Evolutionary conservation across 1,140 invertebrate species (phyloP).

Genomic region (Mizuhopecten yessoensis): DNA sequence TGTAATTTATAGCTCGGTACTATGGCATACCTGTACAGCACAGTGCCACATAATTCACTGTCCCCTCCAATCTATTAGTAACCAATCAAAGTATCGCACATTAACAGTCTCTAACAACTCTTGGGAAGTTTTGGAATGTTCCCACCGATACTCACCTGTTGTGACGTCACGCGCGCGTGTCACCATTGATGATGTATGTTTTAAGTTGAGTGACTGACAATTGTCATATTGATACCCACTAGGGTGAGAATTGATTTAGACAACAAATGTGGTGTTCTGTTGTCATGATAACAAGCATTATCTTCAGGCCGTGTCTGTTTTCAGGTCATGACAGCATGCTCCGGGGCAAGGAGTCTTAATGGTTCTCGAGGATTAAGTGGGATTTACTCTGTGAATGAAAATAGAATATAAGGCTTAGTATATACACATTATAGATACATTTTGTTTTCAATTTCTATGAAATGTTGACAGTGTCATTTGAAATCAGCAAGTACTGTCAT

Average conservation of each 20-base stretch:
- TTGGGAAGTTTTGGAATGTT: not conserved
- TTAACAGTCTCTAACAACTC: not conserved
- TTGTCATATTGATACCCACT: constrained; percentile 20
- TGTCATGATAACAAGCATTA: constrained; percentile 18
- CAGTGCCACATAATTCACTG: constrained; percentile 33
- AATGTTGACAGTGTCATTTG: not conserved
- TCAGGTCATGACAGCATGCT: not conserved
- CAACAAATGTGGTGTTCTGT: constrained; percentile 25
- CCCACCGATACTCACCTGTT: not conserved
- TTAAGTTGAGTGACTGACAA: not conserved
- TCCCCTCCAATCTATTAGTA: constrained; percentile 11
- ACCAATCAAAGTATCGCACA: constrained; percentile 26
- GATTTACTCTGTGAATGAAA: not conserved
- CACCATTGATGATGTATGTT: constrained; percentile 18
- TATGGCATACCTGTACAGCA: not conserved
- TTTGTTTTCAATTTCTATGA: not conserved
- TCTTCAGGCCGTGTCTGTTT: not conserved
- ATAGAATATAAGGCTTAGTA: not conserved
- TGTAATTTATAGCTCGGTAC: not conserved
- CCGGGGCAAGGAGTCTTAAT: constrained; percentile 11
- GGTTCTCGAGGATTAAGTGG: not conserved
- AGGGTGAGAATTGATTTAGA: constrained; percentile 38
- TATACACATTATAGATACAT: not conserved
- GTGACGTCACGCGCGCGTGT: not conserved
- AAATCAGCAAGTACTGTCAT: not conserved